Conservation (phyloP, 2,888 invertebrate species). For the Drosophila peninsularis region DNA sequence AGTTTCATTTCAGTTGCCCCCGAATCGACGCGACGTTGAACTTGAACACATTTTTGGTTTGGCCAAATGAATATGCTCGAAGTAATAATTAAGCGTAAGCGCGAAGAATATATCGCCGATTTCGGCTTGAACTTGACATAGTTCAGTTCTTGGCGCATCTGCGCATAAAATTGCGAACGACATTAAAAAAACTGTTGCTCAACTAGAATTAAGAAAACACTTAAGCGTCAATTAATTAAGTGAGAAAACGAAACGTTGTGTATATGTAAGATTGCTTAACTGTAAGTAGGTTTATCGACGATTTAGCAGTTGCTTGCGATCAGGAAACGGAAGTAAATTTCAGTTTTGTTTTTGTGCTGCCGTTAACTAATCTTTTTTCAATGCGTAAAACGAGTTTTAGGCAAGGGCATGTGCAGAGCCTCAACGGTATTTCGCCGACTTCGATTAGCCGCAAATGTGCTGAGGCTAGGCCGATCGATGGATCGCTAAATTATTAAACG, state of each 20-base stretch:
- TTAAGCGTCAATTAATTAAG: slow-evolving; percentile 36
- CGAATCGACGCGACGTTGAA: slow-evolving; percentile 44
- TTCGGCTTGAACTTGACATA: slow-evolving; percentile 70
- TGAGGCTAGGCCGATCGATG: slow-evolving; percentile 14
- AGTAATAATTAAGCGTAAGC: slow-evolving; percentile 38
- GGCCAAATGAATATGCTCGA: slow-evolving; percentile 34
- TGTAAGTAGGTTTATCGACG: slow-evolving; percentile 56
- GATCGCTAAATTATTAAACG: slow-evolving; percentile 53
- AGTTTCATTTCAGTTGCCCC: slow-evolving; percentile 19
- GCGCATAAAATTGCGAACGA: slow-evolving; percentile 18
- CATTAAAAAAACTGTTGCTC: slow-evolving; percentile 4
- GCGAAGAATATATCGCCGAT: slow-evolving; percentile 55
- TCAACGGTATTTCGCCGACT: slow-evolving; percentile 65
- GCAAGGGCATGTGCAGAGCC: slow-evolving; percentile 62
- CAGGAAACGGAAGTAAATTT: slow-evolving; percentile 73
- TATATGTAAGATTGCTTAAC: slow-evolving; percentile 33
- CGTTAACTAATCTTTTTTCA: slow-evolving; percentile 61
- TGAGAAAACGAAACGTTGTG: slow-evolving; percentile 16
- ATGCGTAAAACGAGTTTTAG: slow-evolving; percentile 59
- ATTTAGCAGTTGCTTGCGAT: slow-evolving; percentile 51
- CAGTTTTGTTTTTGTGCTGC: slow-evolving; percentile 7
- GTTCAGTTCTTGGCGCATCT: slow-evolving; percentile 15
- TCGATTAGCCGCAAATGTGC: slow-evolving; percentile 52
- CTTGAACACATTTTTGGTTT: slow-evolving; percentile 54
- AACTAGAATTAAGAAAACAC: slow-evolving; percentile 55